Evolutionary conservation across 2,797 vertebrate genomes (phyloP).

Genomic region (Kryptolebias ocellatus): DNA sequence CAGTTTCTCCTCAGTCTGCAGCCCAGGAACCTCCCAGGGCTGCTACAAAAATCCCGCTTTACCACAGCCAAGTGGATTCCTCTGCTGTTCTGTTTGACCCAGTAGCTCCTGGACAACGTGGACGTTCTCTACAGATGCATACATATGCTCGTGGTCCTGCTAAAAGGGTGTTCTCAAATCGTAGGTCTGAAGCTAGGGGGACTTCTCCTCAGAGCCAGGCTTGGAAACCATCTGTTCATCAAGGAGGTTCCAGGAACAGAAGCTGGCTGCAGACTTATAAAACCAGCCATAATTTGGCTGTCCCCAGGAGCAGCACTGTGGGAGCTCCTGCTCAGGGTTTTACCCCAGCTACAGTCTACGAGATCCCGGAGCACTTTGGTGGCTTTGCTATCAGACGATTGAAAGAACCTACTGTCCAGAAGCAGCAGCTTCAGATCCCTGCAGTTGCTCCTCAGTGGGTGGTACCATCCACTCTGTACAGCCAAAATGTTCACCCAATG

Average conservation of each 20-base stretch:
- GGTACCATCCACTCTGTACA: neutral
- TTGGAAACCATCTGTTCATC: too few species aligned
- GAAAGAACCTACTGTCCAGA: neutral
- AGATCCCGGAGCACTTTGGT: too few species aligned
- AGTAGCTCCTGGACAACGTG: fast-evolving
- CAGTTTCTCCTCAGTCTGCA: neutral
- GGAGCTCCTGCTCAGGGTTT: too few species aligned
- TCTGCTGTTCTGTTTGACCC: neutral
- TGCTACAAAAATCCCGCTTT: too few species aligned
- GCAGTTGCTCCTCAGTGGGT: neutral
- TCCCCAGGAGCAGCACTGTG: too few species aligned
- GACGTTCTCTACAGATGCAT: neutral
- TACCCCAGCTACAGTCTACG: too few species aligned
- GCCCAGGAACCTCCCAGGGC: neutral
- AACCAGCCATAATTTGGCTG: neutral
- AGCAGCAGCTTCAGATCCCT: neutral
- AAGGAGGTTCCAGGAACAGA: neutral
- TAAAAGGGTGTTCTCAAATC: too few species aligned
- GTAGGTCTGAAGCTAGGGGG: too few species aligned
- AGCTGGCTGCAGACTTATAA: neutral
- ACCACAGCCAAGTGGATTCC: neutral
- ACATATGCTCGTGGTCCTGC: too few species aligned
- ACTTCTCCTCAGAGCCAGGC: too few species aligned
- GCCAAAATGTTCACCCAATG: neutral
- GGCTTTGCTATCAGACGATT: too few species aligned